Conservation (phyloP, 2,888 invertebrate species). For the Thumatha senex region DNA sequence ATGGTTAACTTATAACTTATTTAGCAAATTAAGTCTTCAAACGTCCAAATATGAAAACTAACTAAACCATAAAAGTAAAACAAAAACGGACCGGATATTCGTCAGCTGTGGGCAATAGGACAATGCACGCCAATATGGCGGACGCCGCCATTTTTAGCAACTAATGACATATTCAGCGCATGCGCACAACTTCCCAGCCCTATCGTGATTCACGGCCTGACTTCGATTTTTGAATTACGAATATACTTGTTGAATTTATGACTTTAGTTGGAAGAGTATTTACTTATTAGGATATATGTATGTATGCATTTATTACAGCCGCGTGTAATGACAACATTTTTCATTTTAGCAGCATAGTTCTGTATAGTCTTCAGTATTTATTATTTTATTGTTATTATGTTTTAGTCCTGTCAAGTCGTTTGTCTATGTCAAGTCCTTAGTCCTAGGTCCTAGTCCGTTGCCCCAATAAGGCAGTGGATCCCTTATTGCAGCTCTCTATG, state of each 20-base stretch:
- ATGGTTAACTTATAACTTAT: conserved; percentile 20
- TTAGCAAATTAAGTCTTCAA: conserved; percentile 25
- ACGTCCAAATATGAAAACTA: conserved; percentile 34
- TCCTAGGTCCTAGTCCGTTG: too few relatives aligned
- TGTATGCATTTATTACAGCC: too few relatives aligned
- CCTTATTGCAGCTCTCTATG: too few relatives aligned
- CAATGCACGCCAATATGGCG: conserved; percentile 56
- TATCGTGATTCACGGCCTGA: conserved; percentile 56
- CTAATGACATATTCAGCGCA: conserved; percentile 65
- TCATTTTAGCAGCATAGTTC: too few relatives aligned
- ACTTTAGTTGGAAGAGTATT: conserved; percentile 21
- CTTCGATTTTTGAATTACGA: conserved; percentile 45
- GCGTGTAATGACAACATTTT: too few relatives aligned
- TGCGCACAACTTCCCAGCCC: conserved; percentile 60
- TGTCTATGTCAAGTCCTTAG: too few relatives aligned
- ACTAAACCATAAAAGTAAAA: conserved; percentile 35
- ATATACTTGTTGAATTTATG: conserved; percentile 32
- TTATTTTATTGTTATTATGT: too few relatives aligned
- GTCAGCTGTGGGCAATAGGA: conserved; percentile 54
- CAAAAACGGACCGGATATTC: conserved; percentile 53
- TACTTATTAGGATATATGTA: conserved; percentile 17
- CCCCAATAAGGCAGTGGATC: too few relatives aligned
- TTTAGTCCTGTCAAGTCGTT: too few relatives aligned
- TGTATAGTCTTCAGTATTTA: too few relatives aligned
- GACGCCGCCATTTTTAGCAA: conserved; percentile 37